Evolutionary conservation across 2,888 invertebrate genomes (phyloP), one percentile per base, ranked within the genome.

Genomic region (Pegoplata infirma): DNA sequence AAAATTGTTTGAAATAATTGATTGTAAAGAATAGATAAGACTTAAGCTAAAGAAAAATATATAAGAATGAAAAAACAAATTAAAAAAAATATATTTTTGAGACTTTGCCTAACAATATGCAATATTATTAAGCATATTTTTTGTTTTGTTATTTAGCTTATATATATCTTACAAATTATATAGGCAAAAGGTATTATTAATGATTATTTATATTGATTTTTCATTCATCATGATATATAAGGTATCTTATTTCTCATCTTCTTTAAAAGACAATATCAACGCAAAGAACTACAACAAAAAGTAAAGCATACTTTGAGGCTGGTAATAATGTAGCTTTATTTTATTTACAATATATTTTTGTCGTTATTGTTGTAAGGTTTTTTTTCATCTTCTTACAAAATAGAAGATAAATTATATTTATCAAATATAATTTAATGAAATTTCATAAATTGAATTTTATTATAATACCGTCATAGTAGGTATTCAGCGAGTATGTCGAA

Each of bases 381-480:
- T 12, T 32, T n/a, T n/a, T 40, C 4, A 40, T 40, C 12, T n/a
- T 40, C n/a, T 40, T 0, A n/a, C 2, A 7, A 58, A 40, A n/a
- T 23, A n/a, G 36, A 23, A 47, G 19, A 55, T 32, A 46, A 55
- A 55, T 55, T 28, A 55, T 36, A 63, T 63, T 40, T 67, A 61
- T 67, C 53, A 59, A 46, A 59, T 21, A 47, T 21, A 40, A 47
- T 46, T 23, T 46, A 74, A 67, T 67, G 32, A 66, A 67, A 53
- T 66, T 58, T 49, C 19, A 66, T 73, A 40, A 73, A 73, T 44
- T 58, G 49, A 59, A 66, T 59, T 66, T 66, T 66, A 21, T 49
- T 3, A 40, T 5, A 40, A 40, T 5, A 40, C 12, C 36, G n/a
- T 3, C 36, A n/a, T 12, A 40, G n/a, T 40, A n/a, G n/a, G n/a